Percentiles rank a stretch among this genome's conserved stretches.
Conservation (phyloP, 1,140 invertebrate genomes). For the Aphelenchoides fujianensis region DNA sequence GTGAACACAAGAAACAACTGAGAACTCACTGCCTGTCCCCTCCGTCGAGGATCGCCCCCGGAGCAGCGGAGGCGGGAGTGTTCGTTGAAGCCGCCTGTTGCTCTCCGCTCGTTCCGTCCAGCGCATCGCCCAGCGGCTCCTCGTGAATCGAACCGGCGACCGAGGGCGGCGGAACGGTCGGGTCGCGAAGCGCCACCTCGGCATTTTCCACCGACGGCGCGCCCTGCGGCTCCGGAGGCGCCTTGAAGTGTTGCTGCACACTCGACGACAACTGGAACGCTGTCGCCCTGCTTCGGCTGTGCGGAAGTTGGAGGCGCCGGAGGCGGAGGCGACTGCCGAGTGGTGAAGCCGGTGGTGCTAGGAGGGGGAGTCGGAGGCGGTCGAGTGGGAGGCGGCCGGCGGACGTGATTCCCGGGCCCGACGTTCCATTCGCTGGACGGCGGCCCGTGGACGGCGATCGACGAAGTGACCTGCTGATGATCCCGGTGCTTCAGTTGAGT, state of each 20-base stretch:
- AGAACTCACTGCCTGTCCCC: neutral
- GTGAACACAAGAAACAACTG: neutral
- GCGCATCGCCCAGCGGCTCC: neutral
- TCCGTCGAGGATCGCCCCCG: neutral
- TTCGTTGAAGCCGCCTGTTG: neutral
- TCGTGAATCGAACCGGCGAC: neutral
- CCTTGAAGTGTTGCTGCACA: conserved; percentile 13
- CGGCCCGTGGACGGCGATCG: neutral
- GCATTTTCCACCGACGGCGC: neutral
- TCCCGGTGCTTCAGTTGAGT: conserved; percentile 1
- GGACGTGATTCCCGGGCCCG: neutral
- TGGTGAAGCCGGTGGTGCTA: neutral
- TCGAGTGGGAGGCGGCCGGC: neutral
- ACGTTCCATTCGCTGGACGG: neutral
- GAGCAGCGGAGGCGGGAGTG: neutral
- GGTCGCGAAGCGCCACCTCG: neutral
- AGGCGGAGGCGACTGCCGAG: neutral
- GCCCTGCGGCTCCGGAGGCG: neutral
- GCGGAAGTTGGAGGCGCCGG: neutral
- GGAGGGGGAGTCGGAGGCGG: neutral
- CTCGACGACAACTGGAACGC: conserved; percentile 4
- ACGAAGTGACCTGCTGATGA: neutral
- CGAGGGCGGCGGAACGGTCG: neutral
- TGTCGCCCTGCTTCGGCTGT: neutral
- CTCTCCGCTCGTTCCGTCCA: neutral